Conservation (phyloP, 2,797 vertebrate genomes). For the Melanogrammus aeglefinus region DNA sequence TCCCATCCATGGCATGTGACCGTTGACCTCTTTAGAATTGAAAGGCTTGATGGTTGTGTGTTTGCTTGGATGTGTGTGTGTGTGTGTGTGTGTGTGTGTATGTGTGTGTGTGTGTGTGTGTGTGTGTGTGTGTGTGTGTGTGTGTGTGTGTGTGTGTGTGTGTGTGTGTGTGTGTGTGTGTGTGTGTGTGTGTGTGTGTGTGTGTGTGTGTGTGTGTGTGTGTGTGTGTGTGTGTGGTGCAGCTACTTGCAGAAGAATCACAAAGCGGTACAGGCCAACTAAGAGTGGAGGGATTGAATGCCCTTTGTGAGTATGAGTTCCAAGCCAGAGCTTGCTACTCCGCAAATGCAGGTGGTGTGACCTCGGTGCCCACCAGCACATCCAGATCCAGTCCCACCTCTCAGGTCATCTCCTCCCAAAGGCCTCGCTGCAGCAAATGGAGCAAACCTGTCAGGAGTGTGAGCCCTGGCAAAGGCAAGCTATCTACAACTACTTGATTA, state of each 20-base stretch:
- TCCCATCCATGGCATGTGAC: background rate
- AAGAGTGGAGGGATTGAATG: slow-evolving; percentile 60
- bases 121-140: slow-evolving; percentile 1
- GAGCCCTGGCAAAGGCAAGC: slow-evolving; percentile 78
- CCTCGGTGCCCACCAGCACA: background rate
- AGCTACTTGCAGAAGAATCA: slow-evolving; percentile 35
- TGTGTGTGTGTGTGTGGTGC: background rate
- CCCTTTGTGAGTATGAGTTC: slow-evolving; percentile 75
- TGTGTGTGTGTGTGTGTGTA: slow-evolving; percentile 21
- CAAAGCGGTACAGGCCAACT: slow-evolving; percentile 32
- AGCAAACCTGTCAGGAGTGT: slow-evolving; percentile 61
- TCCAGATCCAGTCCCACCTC: background rate
- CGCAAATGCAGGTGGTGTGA: slow-evolving; percentile 25
- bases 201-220: slow-evolving; percentile 3
- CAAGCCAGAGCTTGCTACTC: slow-evolving; percentile 72
- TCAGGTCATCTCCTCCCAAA: background rate
- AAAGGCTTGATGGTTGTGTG: background rate
- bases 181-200: slow-evolving; percentile 23
- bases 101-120: slow-evolving; percentile 2
- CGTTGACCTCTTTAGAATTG: background rate
- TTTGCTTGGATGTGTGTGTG: slow-evolving; percentile 2
- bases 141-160: slow-evolving; percentile 11
- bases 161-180: background rate
- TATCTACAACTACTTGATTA: background rate
- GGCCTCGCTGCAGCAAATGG: slow-evolving; percentile 81